These are phyloP conservation scores for Euclidia mi DNA, from an alignment of 2,888 invertebrate genomes.

Conservation along the genomic window DNA sequence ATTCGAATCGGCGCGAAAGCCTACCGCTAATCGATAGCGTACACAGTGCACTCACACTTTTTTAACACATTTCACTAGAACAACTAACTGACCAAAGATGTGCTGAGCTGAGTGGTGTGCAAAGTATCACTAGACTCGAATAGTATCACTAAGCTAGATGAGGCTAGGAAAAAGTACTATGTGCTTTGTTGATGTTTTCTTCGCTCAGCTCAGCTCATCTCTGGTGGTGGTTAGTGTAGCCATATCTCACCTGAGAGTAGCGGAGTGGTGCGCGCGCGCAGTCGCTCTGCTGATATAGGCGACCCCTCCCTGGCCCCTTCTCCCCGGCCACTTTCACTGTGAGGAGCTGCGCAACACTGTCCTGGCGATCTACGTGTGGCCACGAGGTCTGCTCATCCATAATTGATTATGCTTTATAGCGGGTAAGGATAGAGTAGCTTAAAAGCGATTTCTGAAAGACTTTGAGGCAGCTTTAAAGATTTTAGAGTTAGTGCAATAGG, in stretches of 20 bases:
- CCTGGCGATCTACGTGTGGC: conserved; percentile 69
- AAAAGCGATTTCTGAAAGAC: too few relatives aligned
- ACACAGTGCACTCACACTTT: conserved; percentile 59
- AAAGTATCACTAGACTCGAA: too few relatives aligned
- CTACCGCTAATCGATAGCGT: conserved; percentile 52
- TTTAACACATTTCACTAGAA: conserved; percentile 56
- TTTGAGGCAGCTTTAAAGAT: conserved; percentile 6
- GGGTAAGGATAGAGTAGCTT: neutral
- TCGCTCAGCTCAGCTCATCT: too few relatives aligned
- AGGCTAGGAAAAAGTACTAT: too few relatives aligned
- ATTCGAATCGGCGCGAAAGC: conserved; percentile 55
- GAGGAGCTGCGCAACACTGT: conserved; percentile 76
- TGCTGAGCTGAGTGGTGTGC: too few relatives aligned
- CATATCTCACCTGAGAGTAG: conserved; percentile 78
- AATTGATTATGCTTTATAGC: conserved; percentile 30
- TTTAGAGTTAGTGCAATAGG: too few relatives aligned
- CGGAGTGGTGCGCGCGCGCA: conserved; percentile 84
- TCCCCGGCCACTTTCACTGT: conserved; percentile 76
- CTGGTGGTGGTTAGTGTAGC: conserved; percentile 42
- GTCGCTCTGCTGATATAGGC: conserved; percentile 74
- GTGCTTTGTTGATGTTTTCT: too few relatives aligned
- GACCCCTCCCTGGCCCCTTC: conserved; percentile 70
- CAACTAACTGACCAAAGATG: too few relatives aligned
- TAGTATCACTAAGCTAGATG: too few relatives aligned
- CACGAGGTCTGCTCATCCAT: conserved; percentile 60